These are phyloP conservation scores for Nemoura dubitans DNA, from an alignment of 2,888 invertebrate species.

Conservation along the genomic window DNA sequence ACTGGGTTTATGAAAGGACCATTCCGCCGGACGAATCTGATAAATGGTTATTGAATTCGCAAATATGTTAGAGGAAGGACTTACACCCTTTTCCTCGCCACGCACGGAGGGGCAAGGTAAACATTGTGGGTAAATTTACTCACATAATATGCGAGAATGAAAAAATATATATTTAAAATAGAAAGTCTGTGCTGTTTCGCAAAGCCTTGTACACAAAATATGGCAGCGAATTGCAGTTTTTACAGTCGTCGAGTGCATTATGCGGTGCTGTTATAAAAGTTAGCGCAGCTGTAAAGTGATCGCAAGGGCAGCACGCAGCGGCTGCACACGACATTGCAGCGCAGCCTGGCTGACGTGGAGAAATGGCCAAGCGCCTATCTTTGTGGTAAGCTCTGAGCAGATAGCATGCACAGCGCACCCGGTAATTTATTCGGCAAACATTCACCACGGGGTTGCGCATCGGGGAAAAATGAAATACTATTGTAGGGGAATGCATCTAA, in stretches of 20 bases:
- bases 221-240: too few relatives aligned
- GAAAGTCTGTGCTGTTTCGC: too few relatives aligned
- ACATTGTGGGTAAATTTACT: background rate
- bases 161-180: too few relatives aligned
- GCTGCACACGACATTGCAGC: background rate
- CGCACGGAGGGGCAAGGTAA: background rate
- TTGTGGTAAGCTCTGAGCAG: background rate
- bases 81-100: background rate
- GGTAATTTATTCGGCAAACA: background rate
- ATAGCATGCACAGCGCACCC: background rate
- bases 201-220: too few relatives aligned
- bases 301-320: too few relatives aligned
- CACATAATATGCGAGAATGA: background rate
- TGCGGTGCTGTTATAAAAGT: too few relatives aligned
- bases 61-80: background rate
- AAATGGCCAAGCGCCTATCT: background rate
- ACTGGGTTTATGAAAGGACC: background rate
- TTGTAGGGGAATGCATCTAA: background rate
- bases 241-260: too few relatives aligned
- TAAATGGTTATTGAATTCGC: background rate
- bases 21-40: conserved; percentile 7
- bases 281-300: too few relatives aligned
- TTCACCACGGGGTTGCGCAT: background rate
- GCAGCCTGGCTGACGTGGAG: background rate
- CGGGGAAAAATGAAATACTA: background rate